phyloP scores from a whole-genome alignment of 2,797 vertebrate genomes.

The Aratinga solstitialis region DNA sequence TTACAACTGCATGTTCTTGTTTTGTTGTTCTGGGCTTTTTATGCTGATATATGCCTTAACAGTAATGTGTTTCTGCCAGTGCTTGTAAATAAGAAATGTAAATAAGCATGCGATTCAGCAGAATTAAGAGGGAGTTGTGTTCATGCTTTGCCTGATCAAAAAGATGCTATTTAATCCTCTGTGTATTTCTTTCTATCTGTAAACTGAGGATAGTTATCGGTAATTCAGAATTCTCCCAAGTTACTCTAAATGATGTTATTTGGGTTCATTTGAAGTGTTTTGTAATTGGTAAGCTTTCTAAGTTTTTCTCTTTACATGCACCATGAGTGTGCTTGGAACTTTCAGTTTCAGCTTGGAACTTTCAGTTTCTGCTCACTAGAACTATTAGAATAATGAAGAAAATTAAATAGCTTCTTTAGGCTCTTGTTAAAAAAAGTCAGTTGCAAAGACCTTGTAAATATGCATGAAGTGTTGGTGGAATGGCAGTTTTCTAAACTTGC shows the following conservation, averaged over 20 bases:
- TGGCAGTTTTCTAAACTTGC: conserved; percentile 13
- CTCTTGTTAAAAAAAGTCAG: neutral
- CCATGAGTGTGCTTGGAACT: neutral
- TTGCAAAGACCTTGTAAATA: conserved; percentile 22
- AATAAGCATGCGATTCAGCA: neutral
- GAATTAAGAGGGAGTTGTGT: neutral
- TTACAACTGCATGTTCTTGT: neutral
- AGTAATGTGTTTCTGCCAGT: neutral
- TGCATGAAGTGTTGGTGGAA: neutral
- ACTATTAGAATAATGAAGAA: no score
- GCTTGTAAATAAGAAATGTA: neutral
- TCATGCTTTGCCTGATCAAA: neutral
- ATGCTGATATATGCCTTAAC: neutral
- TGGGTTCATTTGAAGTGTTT: neutral
- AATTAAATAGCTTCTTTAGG: neutral
- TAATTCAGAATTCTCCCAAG: neutral
- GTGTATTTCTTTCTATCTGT: neutral
- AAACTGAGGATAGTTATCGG: neutral
- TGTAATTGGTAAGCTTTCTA: conserved; percentile 4
- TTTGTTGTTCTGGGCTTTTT: neutral
- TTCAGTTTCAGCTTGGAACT: conserved; percentile 12
- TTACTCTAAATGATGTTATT: neutral
- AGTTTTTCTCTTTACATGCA: neutral
- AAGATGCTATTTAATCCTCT: neutral
- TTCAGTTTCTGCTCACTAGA: neutral